Evolutionary conservation across 2,888 invertebrate genomes (phyloP), one percentile per base, ranked within the genome.

Genomic region (Campaea margaritaria): DNA sequence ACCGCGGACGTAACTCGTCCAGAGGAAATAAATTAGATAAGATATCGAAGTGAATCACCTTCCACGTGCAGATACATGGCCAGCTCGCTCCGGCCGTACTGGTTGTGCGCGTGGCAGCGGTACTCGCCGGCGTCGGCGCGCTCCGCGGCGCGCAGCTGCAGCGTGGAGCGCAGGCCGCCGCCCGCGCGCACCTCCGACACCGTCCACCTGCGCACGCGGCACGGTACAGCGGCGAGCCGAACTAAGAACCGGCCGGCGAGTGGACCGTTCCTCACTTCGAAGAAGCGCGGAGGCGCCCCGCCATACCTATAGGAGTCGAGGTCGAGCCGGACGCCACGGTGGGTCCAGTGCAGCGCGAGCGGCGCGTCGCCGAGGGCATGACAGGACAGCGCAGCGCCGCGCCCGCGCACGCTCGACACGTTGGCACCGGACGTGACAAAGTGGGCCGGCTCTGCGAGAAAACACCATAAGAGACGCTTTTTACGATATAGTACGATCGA

Each of bases 331-430:
- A 87, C 91, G 75, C 96, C 94, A 74, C 94, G 94, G 74, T 94
- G 95, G 61, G 94, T 94, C 97, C 97, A 97, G 61, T 94, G 93
- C 57, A 97, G 94, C 69, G 94, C 93, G 70, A 97, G 95, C 10
- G 97, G 97, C 71, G 94, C 93, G 85, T 97, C 97, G 0, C 97
- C 97, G 65, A 94, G 95, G 45, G 96, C 96, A 69, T 94, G 93
- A 81, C 97, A 97, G 67, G 94, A 91, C 65, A 97, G 90, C 36
- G 93, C 93, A 27, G 95, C 95, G 47, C 95, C 36, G 47, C 68
- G 74, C 0, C 80, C 83, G 61, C 96, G 94, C 67, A 95, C 94
- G 21, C 95, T 94, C 44, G 96, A 95, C 56, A 82, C 81, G 74
- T 86, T 86, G 38, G 74, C 79, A 57, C 94, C 93, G 16, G 94